Evolutionary conservation across 1,140 invertebrate species (phyloP).

Genomic region (Teleogryllus occipitalis): DNA sequence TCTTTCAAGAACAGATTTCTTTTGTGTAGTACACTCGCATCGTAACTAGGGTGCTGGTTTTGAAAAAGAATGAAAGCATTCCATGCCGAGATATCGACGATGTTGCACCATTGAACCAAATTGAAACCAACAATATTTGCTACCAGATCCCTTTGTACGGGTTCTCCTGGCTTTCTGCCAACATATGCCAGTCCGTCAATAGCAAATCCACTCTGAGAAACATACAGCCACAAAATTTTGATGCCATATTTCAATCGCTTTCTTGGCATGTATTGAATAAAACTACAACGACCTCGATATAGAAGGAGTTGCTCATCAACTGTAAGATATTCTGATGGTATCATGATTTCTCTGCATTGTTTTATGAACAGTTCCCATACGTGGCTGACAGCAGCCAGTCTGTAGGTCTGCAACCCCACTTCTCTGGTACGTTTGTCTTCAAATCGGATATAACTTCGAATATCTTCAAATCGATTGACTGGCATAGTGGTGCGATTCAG

Average conservation of each 20-base stretch:
- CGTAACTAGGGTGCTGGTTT: conserved; percentile 8
- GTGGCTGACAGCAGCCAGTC: conserved; percentile 14
- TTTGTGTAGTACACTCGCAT: background rate
- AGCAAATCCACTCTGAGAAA: conserved; percentile 28
- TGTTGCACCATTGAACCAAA: conserved; percentile 12
- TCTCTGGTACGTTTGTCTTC: conserved; percentile 28
- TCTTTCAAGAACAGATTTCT: conserved; percentile 14
- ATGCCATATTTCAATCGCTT: conserved; percentile 41
- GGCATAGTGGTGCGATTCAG: conserved; percentile 28
- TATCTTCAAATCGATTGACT: conserved; percentile 26
- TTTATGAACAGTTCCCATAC: conserved; percentile 17
- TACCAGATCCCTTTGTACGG: background rate
- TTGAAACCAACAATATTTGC: conserved; percentile 5
- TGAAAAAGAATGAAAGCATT: conserved; percentile 17
- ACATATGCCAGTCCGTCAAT: conserved; percentile 28
- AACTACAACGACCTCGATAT: conserved; percentile 33
- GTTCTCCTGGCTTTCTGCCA: conserved; percentile 25
- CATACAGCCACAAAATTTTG: conserved; percentile 35
- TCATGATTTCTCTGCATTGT: conserved; percentile 24
- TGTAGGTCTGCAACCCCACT: conserved; percentile 24
- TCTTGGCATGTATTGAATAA: conserved; percentile 36
- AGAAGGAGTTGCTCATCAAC: conserved; percentile 31
- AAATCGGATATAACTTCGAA: conserved; percentile 31
- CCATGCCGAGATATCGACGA: conserved; percentile 9
- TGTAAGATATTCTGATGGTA: background rate